Evolutionary conservation across 2,888 invertebrate species (phyloP).

Genomic region (Latrodectus elegans): DNA sequence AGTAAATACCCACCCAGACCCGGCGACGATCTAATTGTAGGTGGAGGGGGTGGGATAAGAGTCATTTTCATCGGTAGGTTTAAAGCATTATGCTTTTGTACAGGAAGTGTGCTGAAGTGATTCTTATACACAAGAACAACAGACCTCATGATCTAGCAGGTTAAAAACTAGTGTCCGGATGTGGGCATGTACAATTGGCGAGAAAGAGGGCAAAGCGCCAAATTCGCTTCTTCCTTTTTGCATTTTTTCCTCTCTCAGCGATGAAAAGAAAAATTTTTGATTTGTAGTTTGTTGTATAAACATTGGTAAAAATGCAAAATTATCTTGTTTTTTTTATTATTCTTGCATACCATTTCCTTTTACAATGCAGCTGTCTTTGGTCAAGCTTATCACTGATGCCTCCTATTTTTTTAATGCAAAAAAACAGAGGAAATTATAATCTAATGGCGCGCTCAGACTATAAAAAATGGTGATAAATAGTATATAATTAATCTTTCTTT

Average conservation of each 20-base stretch:
- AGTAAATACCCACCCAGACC: neutral
- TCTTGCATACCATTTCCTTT: no score
- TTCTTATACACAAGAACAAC: slow-evolving; percentile 60
- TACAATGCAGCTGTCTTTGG: no score
- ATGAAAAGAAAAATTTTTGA: slow-evolving; percentile 14
- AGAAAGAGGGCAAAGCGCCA: slow-evolving; percentile 24
- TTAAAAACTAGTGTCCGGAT: slow-evolving; percentile 56
- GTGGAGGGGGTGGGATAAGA: slow-evolving; percentile 16
- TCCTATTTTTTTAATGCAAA: no score
- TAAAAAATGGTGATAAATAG: no score
- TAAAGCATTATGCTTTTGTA: slow-evolving; percentile 46
- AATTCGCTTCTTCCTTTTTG: slow-evolving; percentile 23
- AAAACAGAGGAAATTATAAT: no score
- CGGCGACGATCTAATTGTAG: neutral
- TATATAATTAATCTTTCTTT: no score
- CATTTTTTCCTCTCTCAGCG: slow-evolving; percentile 17
- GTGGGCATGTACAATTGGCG: slow-evolving; percentile 32
- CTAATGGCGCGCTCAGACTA: no score
- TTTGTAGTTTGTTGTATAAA: no score
- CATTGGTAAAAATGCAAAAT: no score
- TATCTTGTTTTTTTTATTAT: no score
- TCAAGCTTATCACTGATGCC: no score
- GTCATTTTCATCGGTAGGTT: slow-evolving; percentile 65
- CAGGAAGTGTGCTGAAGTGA: slow-evolving; percentile 61
- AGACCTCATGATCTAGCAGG: slow-evolving; percentile 34